Evolutionary conservation across 2,888 invertebrate species (phyloP), one percentile per base, ranked within the genome.

Genomic region (Stenoptilia bipunctidactyla): DNA sequence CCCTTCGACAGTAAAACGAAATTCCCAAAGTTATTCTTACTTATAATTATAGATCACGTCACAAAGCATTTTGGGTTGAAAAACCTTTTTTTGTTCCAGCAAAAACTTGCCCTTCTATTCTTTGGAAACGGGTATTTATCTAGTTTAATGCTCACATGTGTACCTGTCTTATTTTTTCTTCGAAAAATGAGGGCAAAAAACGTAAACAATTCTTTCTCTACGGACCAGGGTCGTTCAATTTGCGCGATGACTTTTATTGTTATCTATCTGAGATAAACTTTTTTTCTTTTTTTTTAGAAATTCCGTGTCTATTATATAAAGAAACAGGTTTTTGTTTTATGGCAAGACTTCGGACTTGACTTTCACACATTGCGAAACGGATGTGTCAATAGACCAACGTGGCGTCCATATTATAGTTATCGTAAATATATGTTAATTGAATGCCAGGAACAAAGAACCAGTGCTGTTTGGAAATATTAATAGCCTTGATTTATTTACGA

Each of bases 21-120:
- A 72, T 72, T 72, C 75, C 72, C 71, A 66, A 76, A 75, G 67
- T 74, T 75, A 80, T 80, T 80, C 71, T 73, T 72, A 69, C 69
- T 77, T 74, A 76, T 76, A 76, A 79, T 77, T 77, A 75, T 63
- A 20, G 20, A 20, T 20, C 62, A 55, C 53, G 61, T 62, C 70
- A 75, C 42, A 74, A 75, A 74, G 75, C 68, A 59, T 68, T 74
- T 71, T 58, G 66, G 60, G 60, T 57, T 63, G 61, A 72, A 66
- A 66, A 64, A 55, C 46, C 48, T 71, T 71, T 82, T 75, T 76
- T 60, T 61, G 45, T 50, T 47, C 42, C 43, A 47, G 56, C 64
- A 73, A 73, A 79, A 82, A 76, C 66, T 56, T 53, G 54, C 61
- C 66, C 62, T 63, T 56, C 60, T 58, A 56, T 73, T 66, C 66